A percentile compares a stretch with the other conserved stretches of the same genome.
These are phyloP conservation scores for Lacerta agilis DNA, from an alignment of 2,797 vertebrate species.

Conservation along the genomic window DNA sequence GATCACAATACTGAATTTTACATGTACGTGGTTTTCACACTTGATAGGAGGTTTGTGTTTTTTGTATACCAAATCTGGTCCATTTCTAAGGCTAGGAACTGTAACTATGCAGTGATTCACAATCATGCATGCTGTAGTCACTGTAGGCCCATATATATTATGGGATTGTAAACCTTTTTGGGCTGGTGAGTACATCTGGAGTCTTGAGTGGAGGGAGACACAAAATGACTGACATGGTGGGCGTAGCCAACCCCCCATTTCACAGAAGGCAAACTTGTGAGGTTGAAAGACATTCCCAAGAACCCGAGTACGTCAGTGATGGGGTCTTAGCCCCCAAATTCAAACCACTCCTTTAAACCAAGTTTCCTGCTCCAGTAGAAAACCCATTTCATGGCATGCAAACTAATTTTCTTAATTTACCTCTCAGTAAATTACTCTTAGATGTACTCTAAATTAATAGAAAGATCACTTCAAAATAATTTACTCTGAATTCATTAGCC, in stretches of 20 bases:
- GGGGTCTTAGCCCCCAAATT: neutral
- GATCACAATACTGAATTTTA: neutral
- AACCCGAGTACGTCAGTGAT: neutral
- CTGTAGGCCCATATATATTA: neutral
- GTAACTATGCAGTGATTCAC: neutral
- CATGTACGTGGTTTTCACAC: neutral
- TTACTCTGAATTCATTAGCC: neutral
- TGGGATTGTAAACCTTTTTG: neutral
- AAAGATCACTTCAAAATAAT: neutral
- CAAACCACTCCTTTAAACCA: neutral
- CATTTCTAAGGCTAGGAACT: neutral
- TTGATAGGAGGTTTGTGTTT: neutral
- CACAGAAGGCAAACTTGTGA: neutral
- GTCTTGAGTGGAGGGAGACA: neutral
- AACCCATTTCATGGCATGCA: neutral
- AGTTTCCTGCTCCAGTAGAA: neutral
- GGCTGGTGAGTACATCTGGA: neutral
- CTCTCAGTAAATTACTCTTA: neutral
- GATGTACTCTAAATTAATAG: neutral
- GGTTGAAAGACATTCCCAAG: neutral
- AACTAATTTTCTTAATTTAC: neutral
- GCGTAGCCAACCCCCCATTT: neutral
- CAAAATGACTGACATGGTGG: neutral
- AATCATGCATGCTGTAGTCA: neutral
- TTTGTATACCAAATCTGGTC: neutral